A percentile compares a stretch with the other conserved stretches of the same genome.
phyloP scores from a whole-genome alignment of 1,140 invertebrate genomes.

The Laupala kohalensis region DNA sequence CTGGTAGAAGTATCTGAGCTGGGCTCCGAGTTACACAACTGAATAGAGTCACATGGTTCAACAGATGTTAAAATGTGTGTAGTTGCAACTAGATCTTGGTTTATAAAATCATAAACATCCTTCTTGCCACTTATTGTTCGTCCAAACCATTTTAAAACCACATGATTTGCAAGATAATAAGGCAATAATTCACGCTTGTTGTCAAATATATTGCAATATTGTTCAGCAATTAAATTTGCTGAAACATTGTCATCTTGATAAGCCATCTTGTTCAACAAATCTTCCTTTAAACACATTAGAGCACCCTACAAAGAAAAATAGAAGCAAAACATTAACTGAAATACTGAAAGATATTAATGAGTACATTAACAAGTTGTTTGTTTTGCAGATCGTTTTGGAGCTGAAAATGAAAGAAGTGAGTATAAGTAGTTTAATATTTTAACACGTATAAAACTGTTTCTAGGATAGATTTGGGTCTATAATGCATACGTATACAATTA shows the following conservation, averaged over 20 bases:
- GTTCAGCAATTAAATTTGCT: background rate
- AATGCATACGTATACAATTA: no score
- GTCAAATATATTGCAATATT: slow-evolving; percentile 1
- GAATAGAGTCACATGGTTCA: background rate
- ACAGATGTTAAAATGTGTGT: background rate
- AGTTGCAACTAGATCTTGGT: background rate
- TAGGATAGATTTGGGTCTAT: no score
- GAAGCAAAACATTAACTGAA: background rate
- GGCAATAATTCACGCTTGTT: background rate
- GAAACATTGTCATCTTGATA: background rate
- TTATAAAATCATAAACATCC: slow-evolving; percentile 23
- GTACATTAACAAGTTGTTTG: background rate
- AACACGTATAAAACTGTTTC: no score
- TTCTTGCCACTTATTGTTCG: slow-evolving; percentile 36
- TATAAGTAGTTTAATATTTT: background rate
- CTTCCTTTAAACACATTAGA: no score
- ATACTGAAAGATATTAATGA: background rate
- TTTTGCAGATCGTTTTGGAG: slow-evolving; percentile 26
- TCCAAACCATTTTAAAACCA: slow-evolving; percentile 40
- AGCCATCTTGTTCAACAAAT: background rate
- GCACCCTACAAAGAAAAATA: background rate
- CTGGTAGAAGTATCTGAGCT: background rate
- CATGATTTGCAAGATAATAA: slow-evolving; percentile 34
- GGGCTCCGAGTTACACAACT: background rate
- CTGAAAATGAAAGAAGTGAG: slow-evolving; percentile 27